Conservation (phyloP, 1,140 invertebrate species). For the Papilio dardanus region DNA sequence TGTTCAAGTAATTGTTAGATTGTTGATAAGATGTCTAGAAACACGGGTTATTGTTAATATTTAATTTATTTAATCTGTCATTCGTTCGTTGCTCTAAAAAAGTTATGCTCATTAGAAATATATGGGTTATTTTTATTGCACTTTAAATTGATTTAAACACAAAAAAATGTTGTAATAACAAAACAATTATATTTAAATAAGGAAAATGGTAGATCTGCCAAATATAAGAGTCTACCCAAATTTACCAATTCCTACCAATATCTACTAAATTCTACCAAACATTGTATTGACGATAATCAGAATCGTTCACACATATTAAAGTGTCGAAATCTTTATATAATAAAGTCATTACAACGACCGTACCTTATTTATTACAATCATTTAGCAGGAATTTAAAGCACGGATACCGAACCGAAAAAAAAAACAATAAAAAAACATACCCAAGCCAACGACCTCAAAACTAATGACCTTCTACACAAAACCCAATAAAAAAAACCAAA, state of each 20-base stretch:
- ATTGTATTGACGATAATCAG: neutral
- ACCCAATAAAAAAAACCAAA: slow-evolving; percentile 40
- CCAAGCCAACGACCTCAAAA: slow-evolving; percentile 47
- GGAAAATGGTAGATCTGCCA: too few species aligned
- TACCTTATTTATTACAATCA: slow-evolving; percentile 27
- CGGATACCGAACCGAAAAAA: slow-evolving; percentile 30
- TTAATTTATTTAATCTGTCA: neutral
- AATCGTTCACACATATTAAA: slow-evolving; percentile 14
- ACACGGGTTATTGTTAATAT: neutral
- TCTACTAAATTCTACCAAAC: neutral
- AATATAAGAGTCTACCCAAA: too few species aligned
- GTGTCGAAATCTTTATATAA: slow-evolving; percentile 1
- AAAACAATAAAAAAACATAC: slow-evolving; percentile 29
- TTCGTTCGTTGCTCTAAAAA: neutral
- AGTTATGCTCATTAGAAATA: neutral
- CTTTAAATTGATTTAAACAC: too few species aligned
- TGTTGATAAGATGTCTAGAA: neutral
- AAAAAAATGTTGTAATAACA: too few species aligned
- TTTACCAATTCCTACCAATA: neutral
- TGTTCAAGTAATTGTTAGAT: slow-evolving; percentile 7
- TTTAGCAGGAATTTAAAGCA: slow-evolving; percentile 28
- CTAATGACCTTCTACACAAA: slow-evolving; percentile 42
- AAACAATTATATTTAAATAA: too few species aligned
- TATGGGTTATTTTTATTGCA: too few species aligned
- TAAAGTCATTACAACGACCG: slow-evolving; percentile 5